Evolutionary conservation across 2,797 vertebrate species (phyloP).

Genomic region (Tapera naevia): DNA sequence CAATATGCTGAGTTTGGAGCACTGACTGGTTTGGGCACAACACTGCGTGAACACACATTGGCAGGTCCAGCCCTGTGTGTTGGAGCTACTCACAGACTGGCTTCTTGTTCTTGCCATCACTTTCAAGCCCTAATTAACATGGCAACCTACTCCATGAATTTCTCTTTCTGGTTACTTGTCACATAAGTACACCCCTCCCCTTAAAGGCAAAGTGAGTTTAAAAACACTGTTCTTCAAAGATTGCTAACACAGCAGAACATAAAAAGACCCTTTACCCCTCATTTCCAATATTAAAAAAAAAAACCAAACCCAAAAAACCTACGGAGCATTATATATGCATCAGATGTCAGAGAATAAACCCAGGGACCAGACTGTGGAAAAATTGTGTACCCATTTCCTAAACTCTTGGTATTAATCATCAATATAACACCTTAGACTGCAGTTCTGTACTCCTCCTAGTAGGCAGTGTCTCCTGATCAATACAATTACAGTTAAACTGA

Average conservation of each 20-base stretch:
- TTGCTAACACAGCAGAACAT: background rate
- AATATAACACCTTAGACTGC: background rate
- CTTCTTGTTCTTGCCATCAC: background rate
- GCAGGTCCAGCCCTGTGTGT: background rate
- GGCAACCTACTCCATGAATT: background rate
- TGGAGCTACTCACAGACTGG: background rate
- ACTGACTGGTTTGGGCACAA: background rate
- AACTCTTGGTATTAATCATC: background rate
- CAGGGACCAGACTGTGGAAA: background rate
- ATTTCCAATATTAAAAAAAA: background rate
- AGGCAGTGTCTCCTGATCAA: background rate
- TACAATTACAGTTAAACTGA: background rate
- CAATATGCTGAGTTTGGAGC: background rate
- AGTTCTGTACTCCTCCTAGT: background rate
- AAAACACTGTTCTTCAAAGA: background rate
- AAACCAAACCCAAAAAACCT: too few species aligned
- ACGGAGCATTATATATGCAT: background rate
- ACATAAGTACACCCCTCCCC: background rate
- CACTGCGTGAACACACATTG: background rate
- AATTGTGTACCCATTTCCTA: accelerated
- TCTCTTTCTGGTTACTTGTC: background rate
- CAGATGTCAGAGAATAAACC: background rate
- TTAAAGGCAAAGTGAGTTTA: background rate
- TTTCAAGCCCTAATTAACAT: background rate
- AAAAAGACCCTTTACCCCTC: accelerated